Conservation (phyloP, 2,113 vertebrate genomes). For the Trematomus loennbergii region DNA sequence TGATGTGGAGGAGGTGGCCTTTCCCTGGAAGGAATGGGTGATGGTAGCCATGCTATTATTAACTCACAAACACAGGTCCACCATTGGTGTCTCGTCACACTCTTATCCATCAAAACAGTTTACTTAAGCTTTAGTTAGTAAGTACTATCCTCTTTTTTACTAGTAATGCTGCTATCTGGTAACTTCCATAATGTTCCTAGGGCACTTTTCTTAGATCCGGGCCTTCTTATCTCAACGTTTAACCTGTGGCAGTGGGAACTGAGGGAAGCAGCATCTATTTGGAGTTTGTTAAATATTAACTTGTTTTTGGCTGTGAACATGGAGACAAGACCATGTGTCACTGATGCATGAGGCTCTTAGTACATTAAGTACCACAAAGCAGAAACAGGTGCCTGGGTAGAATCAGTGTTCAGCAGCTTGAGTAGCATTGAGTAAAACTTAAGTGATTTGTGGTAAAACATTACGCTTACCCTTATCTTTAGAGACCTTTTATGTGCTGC, state of each 20-base stretch:
- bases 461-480: conserved; percentile 17
- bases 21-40: conserved; percentile 52
- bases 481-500: background rate
- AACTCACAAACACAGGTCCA: conserved; percentile 65
- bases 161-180: background rate
- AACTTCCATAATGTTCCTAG: background rate
- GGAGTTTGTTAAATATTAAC: conserved; percentile 85
- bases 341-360: conserved; percentile 75
- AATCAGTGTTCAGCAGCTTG: conserved; percentile 51
- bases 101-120: conserved; percentile 26
- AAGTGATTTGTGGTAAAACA: background rate
- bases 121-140: background rate
- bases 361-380: conserved; percentile 73
- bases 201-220: background rate
- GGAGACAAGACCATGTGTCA: conserved; percentile 74
- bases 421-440: conserved; percentile 38
- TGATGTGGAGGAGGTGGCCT: conserved; percentile 65
- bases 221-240: conserved; percentile 4
- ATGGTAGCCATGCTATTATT: conserved; percentile 64
- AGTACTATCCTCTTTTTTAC: background rate
- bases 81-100: conserved; percentile 16
- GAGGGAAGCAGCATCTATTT: conserved; percentile 71
- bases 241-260: conserved; percentile 35
- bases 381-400: conserved; percentile 60
- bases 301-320: conserved; percentile 79